These are phyloP conservation scores for Ectropis crepuscularia DNA, from an alignment of 2,888 invertebrate species.

Conservation along the genomic window DNA sequence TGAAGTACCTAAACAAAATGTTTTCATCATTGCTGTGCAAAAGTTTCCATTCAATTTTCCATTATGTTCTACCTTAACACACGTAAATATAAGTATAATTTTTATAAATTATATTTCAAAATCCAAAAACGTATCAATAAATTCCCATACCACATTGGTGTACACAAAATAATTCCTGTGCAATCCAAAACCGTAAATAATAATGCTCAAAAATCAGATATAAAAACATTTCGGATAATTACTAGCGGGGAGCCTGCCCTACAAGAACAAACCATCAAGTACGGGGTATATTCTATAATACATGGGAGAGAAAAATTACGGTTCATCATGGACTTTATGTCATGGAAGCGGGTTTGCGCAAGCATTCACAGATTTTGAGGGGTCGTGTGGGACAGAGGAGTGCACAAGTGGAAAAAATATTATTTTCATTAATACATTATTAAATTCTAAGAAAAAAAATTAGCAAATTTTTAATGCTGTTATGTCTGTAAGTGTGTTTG, in stretches of 20 bases:
- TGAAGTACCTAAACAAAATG: too few relatives aligned
- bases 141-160: slow-evolving; percentile 37
- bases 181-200: slow-evolving; percentile 76
- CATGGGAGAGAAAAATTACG: slow-evolving; percentile 60
- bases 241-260: slow-evolving; percentile 74
- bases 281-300: slow-evolving; percentile 51
- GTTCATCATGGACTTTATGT: slow-evolving; percentile 79
- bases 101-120: not conserved
- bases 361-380: slow-evolving; percentile 85
- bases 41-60: too few relatives aligned
- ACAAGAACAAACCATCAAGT: slow-evolving; percentile 71
- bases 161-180: slow-evolving; percentile 45
- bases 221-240: slow-evolving; percentile 84
- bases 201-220: slow-evolving; percentile 80
- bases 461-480: too few relatives aligned
- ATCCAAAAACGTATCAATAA: slow-evolving; percentile 20
- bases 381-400: slow-evolving; percentile 72
- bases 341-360: slow-evolving; percentile 85
- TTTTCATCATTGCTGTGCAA: too few relatives aligned
- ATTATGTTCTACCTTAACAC: too few relatives aligned
- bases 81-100: not conserved
- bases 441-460: too few relatives aligned
- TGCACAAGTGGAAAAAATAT: slow-evolving; percentile 37
- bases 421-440: too few relatives aligned
- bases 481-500: too few relatives aligned